Evolutionary conservation across 2,888 invertebrate species (phyloP), one percentile per base, ranked within the genome.

Genomic region (Troides helena): DNA sequence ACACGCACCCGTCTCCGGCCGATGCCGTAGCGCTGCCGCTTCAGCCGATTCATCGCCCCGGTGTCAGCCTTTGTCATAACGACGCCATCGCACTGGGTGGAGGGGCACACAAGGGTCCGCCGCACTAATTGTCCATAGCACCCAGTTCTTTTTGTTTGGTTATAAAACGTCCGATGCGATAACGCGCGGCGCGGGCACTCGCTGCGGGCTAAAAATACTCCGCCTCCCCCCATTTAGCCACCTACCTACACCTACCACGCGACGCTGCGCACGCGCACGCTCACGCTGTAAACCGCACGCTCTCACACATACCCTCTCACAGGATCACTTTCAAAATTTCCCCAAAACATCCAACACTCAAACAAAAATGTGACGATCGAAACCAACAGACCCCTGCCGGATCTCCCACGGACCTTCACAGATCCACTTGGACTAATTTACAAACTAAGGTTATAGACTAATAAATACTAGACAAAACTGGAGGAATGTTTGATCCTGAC

Each of bases 161-260:
- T 76, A 72, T 75, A 76, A 75, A 74, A 76, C 72, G 75, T 73
- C 73, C 66, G 67, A 56, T 25, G 64, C 68, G 74, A 75, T 79
- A 76, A 78, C 78, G 75, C 74, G 73, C 76, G 79, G 81, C 81
- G 80, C 82, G 85, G 81, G 80, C 84, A 80, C 75, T 80, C 81
- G 88, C 87, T 86, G 79, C 76, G 80, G 75, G 85, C 90, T 90
- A 90, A 87, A 91, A 90, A 91, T 91, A 90, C 80, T 78, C 39
- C 73, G 61, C 21, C 53, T 0, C 21, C 56, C 14, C 0, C 21
- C 21, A 21, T 21, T 21, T 21, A 21, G 1, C 1, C 21, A 21
- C 21, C 21, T 21, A 18, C 18, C 7, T 5, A 17, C 73, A 76
- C 63, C 68, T 68, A 75, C 76, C 73, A 74, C 74, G 77, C 74